Evolutionary conservation across 2,113 vertebrate genomes (phyloP).

Genomic region (Nematolebias whitei): DNA sequence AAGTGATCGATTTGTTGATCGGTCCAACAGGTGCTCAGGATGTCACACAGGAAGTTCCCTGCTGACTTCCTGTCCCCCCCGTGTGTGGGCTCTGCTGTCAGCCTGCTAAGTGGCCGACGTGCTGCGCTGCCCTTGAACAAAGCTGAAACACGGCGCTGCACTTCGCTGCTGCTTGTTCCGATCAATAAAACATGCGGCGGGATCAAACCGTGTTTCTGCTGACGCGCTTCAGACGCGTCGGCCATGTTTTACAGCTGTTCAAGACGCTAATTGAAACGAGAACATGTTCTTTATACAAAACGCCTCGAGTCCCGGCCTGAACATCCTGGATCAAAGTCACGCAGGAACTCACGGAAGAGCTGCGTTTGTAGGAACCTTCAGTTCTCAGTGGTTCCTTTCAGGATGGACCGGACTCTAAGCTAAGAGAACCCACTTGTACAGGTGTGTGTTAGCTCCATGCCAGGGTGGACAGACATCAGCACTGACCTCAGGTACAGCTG

Average conservation of each 20-base stretch:
- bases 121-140: conserved; percentile 53
- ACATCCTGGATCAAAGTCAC: not conserved
- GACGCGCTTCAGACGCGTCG: not conserved
- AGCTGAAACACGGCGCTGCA: conserved; percentile 33
- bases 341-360: not conserved
- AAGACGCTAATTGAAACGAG: not conserved
- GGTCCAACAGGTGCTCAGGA: no score
- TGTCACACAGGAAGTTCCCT: not conserved
- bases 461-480: no score
- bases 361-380: no score
- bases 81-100: conserved; percentile 3
- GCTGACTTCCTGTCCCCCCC: not conserved
- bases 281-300: not conserved
- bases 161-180: conserved; percentile 62
- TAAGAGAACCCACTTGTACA: no score
- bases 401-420: no score
- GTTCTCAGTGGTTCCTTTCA: no score
- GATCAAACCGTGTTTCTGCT: conserved; percentile 6
- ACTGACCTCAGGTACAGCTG: no score
- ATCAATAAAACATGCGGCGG: conserved; percentile 58
- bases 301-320: not conserved
- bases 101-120: conserved; percentile 39
- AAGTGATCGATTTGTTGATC: no score
- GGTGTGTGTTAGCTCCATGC: no score
- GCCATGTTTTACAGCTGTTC: not conserved